These are phyloP conservation scores for Misgurnus anguillicaudatus DNA, from an alignment of 2,113 vertebrate genomes.

Conservation along the genomic window DNA sequence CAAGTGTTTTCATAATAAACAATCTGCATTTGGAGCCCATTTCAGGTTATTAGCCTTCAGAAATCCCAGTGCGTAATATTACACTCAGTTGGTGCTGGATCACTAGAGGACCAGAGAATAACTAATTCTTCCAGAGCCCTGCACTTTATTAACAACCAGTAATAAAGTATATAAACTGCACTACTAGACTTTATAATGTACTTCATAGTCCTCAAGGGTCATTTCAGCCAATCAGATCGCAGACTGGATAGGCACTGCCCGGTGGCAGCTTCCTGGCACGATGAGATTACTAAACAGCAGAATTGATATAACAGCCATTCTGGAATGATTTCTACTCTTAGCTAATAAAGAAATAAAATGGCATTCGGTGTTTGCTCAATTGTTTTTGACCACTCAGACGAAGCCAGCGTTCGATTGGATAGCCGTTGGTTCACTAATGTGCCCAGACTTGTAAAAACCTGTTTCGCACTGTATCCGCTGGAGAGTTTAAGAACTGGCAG, in stretches of 20 bases:
- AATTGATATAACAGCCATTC: slow-evolving; percentile 65
- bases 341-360: slow-evolving; percentile 77
- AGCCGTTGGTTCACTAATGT: slow-evolving; percentile 48
- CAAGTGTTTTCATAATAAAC: slow-evolving; percentile 46
- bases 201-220: slow-evolving; percentile 70
- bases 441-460: slow-evolving; percentile 58
- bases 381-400: slow-evolving; percentile 65
- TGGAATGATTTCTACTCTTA: slow-evolving; percentile 61
- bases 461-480: not conserved
- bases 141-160: slow-evolving; percentile 72
- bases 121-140: slow-evolving; percentile 67
- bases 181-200: slow-evolving; percentile 77
- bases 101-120: slow-evolving; percentile 67
- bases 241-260: slow-evolving; percentile 71
- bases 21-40: slow-evolving; percentile 53
- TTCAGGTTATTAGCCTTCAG: slow-evolving; percentile 60
- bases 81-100: slow-evolving; percentile 55
- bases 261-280: slow-evolving; percentile 73
- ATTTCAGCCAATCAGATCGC: slow-evolving; percentile 70
- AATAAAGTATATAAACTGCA: slow-evolving; percentile 78
- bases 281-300: slow-evolving; percentile 57
- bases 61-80: slow-evolving; percentile 56
- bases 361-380: slow-evolving; percentile 55
- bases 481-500: slow-evolving; percentile 1
- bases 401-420: slow-evolving; percentile 64